Conservation (phyloP, 2,888 invertebrate genomes). For the Ptilodon capucinus region DNA sequence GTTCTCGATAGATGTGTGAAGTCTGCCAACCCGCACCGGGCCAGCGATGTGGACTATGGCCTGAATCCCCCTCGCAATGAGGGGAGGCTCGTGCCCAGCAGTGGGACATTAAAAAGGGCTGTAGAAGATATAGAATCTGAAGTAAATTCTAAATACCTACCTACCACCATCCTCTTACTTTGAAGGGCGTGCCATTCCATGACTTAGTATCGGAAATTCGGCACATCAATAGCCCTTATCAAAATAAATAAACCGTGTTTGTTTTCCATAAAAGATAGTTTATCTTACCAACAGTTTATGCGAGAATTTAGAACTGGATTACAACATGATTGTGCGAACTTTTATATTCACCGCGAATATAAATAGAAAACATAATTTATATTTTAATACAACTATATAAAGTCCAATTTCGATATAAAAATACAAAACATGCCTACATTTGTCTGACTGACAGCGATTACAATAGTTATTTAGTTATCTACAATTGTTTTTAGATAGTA, state of each 20-base stretch:
- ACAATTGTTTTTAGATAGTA: not conserved
- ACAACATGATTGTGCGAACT: slow-evolving; percentile 12
- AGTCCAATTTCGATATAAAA: not conserved
- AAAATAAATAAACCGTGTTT: not conserved
- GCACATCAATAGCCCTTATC: slow-evolving; percentile 1
- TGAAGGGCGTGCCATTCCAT: not conserved
- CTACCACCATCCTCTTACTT: not conserved
- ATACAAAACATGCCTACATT: not conserved
- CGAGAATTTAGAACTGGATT: slow-evolving; percentile 1
- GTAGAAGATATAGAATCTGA: too few species aligned
- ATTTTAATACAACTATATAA: not conserved
- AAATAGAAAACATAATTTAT: not conserved
- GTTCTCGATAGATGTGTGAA: too few species aligned
- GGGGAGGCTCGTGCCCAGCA: too few species aligned
- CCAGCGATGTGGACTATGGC: too few species aligned
- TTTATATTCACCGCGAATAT: slow-evolving; percentile 9
- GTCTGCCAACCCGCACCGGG: too few species aligned
- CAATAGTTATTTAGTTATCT: not conserved
- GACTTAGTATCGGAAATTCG: not conserved
- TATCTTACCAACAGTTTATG: slow-evolving; percentile 10
- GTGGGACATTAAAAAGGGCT: not conserved
- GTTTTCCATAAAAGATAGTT: slow-evolving; percentile 4
- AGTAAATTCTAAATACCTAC: not conserved
- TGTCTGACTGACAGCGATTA: not conserved
- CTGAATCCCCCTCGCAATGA: too few species aligned